Base-by-base conservation (phyloP, 35 echinoderm and acorn worm species). In the Eucidaris tribuloides region DNA sequence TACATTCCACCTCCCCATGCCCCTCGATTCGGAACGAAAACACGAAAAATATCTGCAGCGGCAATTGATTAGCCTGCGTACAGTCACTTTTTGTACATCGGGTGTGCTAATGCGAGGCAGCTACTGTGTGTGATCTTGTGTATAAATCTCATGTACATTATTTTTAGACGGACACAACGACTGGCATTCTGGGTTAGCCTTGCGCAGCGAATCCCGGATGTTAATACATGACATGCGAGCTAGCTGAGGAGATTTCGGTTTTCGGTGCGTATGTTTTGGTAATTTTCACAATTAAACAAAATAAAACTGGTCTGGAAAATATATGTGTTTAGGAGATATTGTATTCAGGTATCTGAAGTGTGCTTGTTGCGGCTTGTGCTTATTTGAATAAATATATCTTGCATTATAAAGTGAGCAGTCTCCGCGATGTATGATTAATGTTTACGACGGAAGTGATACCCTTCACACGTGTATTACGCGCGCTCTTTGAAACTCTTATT, bases 161-260 rank as follows among this genome's bases (percentile, higher is more conserved):
- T 42, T 40, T 42, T 74, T 42, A 35, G 38, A 44, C 41, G 68
- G 44, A 74, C 35, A 40, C 44, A 42, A 44, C 34, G 68, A 40
- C 68, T 74, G 68, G 68, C 24, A 64, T 64, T 64, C 61, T 64
- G 61, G 61, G 61, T 74, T 74, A 74, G 44, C 68, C 68, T 74
- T 74, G 35, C 34, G 22, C n/a, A 38, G 36, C 68, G n/a, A 74
- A 74, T 74, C 68, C 68, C 68, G 68, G 68, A 74, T 74, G 68
- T 74, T 33, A 74, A 74, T 74, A 27, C 37, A 40, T 22, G 36
- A 33, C n/a, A n/a, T n/a, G n/a, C n/a, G n/a, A n/a, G n/a, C n/a
- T n/a, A n/a, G n/a, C n/a, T n/a, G n/a, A n/a, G n/a, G n/a, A n/a
- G n/a, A n/a, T n/a, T n/a, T n/a, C n/a, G n/a, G n/a, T n/a, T n/a